Evolutionary conservation across 2,888 invertebrate genomes (phyloP), one percentile per base, ranked within the genome.

Genomic region (Microctonus aethiopoides): DNA sequence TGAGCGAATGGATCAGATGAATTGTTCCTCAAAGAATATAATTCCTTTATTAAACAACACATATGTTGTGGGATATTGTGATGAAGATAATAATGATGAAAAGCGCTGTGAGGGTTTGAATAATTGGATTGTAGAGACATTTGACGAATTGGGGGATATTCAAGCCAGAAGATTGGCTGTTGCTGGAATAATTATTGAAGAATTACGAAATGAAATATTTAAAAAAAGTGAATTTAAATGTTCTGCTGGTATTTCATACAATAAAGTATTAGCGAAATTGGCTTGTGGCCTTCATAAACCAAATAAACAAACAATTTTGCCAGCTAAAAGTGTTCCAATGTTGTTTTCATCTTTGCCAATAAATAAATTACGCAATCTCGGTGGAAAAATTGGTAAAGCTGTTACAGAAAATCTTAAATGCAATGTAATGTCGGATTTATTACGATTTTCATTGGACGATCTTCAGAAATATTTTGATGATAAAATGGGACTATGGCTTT

Each of bases 201-300:
- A 96, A 87, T 94, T 99, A 79, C 90, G 99, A 80, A 90, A 90
- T 46, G 93, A 93, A 20, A 94, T 99, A 24, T 94, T 90, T 81
- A 87, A 90, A 71, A 91, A 92, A 83, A 98, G 98, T 24, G 93
- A 94, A 16, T 99, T 95, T 83, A 91, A 90, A 77, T 99, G 99
- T 87, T 99, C 99, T 6, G 99, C 98, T 39, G 99, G 99, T 13
- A 95, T 99, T 78, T 94, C 97, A 0, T 96, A 95, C 83, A 99
- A 98, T 86, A 99, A 99, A 89, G 92, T 91, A 76, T 64, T 99
- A 75, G 96, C 98, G 0, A 99, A 99, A 88, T 88, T 99, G 36
- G 95, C 94, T 0, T 97, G 97, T 87, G 97, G 98, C 0, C 89
- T 98, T 81, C 94, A 96, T 82, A 96, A 96, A 85, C 96, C 96